Conservation (phyloP, 2,888 invertebrate genomes). For the Leptodirus hochenwartii region DNA sequence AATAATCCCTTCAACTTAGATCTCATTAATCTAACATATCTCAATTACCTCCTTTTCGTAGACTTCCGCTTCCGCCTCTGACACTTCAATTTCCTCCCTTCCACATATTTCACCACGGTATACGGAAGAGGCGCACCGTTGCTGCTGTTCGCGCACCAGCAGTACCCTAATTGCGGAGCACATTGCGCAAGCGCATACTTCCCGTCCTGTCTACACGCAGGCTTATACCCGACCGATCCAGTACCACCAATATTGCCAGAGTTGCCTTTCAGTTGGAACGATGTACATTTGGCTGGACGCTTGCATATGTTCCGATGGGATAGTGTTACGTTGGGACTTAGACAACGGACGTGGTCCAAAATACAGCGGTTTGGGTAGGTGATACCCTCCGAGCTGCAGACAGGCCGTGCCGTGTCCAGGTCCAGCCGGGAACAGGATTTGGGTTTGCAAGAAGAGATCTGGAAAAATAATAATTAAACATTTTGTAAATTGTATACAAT, state of each 20-base stretch:
- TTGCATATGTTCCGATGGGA: constrained; percentile 54
- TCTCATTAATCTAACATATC: constrained; percentile 24
- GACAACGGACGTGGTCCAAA: constrained; percentile 58
- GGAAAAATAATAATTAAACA: too few species aligned
- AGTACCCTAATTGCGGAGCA: constrained; percentile 50
- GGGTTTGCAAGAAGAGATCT: constrained; percentile 22
- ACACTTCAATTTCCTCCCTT: constrained; percentile 20
- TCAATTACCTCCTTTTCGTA: constrained; percentile 36
- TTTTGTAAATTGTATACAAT: too few species aligned
- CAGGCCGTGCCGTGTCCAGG: constrained; percentile 25
- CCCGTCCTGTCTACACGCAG: constrained; percentile 68
- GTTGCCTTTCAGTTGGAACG: too few species aligned
- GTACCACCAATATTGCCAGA: too few species aligned
- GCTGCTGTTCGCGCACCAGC: constrained; percentile 79
- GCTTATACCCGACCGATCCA: too few species aligned
- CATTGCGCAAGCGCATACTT: constrained; percentile 76
- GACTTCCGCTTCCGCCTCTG: constrained; percentile 15
- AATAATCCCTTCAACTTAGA: too few species aligned
- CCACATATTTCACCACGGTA: constrained; percentile 42
- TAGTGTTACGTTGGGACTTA: constrained; percentile 49
- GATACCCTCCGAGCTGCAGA: constrained; percentile 65
- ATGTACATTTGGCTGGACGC: constrained; percentile 12
- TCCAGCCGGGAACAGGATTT: constrained; percentile 20
- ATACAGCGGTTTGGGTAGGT: constrained; percentile 71
- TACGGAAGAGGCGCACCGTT: constrained; percentile 68